Evolutionary conservation across 2,888 invertebrate species (phyloP).

Genomic region (Cryptocheilus praepositus): DNA sequence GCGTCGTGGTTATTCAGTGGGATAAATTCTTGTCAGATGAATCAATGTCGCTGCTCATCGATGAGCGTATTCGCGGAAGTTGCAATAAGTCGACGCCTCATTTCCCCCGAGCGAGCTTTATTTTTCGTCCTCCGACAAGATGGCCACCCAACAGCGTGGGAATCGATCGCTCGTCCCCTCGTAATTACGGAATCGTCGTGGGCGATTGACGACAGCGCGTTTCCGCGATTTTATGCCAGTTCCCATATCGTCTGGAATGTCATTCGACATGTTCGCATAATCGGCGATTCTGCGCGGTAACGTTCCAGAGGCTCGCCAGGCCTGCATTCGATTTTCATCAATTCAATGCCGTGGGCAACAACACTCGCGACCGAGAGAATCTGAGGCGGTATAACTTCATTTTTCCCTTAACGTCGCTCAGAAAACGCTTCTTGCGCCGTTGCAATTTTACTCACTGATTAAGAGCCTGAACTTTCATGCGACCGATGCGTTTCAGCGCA

Average conservation of each 20-base stretch:
- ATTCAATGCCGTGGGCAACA: constrained; percentile 18
- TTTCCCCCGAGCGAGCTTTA: constrained; percentile 1
- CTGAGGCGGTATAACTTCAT: background rate
- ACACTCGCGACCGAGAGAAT: constrained; percentile 22
- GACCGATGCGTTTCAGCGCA: no score
- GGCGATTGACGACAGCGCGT: constrained; percentile 34
- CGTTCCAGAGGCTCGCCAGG: constrained; percentile 21
- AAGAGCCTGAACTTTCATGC: no score
- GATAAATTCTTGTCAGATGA: constrained; percentile 31
- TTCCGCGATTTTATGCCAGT: constrained; percentile 48
- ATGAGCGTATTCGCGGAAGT: constrained; percentile 35
- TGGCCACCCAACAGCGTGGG: constrained; percentile 27
- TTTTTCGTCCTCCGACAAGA: constrained; percentile 24
- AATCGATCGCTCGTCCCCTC: constrained; percentile 31
- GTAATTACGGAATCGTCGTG: constrained; percentile 31
- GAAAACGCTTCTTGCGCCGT: no score
- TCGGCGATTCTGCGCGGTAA: constrained; percentile 23
- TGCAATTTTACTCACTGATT: no score
- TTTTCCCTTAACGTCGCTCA: background rate
- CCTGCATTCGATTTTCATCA: constrained; percentile 29
- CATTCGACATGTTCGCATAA: constrained; percentile 42
- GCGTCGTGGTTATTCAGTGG: constrained; percentile 43
- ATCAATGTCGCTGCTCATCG: constrained; percentile 38
- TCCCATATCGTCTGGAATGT: constrained; percentile 16
- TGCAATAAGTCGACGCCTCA: background rate